Evolutionary conservation across 2,113 vertebrate genomes (phyloP).

Genomic region (Megaleporinus macrocephalus): DNA sequence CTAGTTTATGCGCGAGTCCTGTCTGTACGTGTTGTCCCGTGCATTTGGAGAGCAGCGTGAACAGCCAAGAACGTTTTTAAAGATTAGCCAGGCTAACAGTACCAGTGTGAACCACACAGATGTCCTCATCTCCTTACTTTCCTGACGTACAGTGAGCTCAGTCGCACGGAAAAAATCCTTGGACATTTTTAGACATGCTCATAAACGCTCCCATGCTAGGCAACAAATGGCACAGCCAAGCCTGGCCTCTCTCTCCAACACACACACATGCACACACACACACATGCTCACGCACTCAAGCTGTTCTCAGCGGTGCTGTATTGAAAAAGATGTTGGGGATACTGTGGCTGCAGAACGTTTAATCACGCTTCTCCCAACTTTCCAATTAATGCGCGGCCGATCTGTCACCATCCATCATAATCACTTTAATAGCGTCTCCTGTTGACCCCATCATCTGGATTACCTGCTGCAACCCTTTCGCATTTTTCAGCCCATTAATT

Average conservation of each 20-base stretch:
- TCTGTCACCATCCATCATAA: conserved; percentile 82
- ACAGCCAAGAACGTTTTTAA: no score
- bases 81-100: no score
- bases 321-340: conserved; percentile 52
- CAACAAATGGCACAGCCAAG: conserved; percentile 1
- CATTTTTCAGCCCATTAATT: conserved; percentile 86
- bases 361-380: conserved; percentile 65
- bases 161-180: not conserved
- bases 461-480: conserved; percentile 77
- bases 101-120: not conserved
- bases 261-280: conserved; percentile 31
- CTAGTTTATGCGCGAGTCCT: no score
- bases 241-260: not conserved
- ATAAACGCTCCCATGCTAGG: conserved; percentile 2
- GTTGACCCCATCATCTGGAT: conserved; percentile 83
- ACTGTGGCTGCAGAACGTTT: conserved; percentile 64
- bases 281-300: conserved; percentile 8
- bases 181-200: not conserved
- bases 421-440: conserved; percentile 80
- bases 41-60: no score
- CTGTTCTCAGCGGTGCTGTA: conserved; percentile 37
- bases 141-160: not conserved
- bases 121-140: not conserved
- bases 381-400: conserved; percentile 70
- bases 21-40: no score